phyloP scores from a whole-genome alignment of 64 coral and sea anemone species.

The Platygyra sinensis region DNA sequence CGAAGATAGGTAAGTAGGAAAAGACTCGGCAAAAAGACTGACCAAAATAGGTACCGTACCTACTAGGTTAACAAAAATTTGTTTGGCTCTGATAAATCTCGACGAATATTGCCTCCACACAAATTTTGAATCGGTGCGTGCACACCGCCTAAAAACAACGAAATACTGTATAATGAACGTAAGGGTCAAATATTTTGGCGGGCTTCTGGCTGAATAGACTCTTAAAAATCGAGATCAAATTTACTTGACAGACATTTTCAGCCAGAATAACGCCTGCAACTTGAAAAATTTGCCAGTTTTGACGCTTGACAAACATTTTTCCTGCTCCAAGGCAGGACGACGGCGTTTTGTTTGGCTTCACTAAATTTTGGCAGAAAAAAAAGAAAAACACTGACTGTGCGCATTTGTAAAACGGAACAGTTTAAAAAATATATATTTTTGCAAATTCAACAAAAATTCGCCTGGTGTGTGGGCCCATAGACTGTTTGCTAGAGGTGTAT shows the following conservation, averaged over 20 bases:
- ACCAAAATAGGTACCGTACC: no score
- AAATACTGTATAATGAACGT: not conserved
- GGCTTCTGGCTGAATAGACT: not conserved
- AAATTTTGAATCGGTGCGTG: no score
- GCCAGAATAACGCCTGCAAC: constrained; percentile 2
- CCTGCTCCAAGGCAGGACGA: not conserved
- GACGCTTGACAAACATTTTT: not conserved
- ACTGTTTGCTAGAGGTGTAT: no score
- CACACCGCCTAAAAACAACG: no score
- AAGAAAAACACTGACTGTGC: not conserved
- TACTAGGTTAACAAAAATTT: no score
- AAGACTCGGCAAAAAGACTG: no score
- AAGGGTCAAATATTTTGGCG: not conserved
- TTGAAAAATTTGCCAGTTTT: constrained; percentile 24
- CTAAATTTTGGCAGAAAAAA: not conserved
- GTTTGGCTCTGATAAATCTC: no score
- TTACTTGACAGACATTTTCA: not conserved
- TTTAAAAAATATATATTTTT: constrained; percentile 9
- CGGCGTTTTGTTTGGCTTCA: not conserved
- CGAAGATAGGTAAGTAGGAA: no score
- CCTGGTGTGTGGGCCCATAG: not conserved
- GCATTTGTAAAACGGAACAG: not conserved
- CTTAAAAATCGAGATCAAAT: not conserved
- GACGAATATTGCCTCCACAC: no score
- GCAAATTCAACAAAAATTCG: not conserved